Conservation (phyloP, 2,888 invertebrate genomes). For the Sphaerophoria taeniata region DNA sequence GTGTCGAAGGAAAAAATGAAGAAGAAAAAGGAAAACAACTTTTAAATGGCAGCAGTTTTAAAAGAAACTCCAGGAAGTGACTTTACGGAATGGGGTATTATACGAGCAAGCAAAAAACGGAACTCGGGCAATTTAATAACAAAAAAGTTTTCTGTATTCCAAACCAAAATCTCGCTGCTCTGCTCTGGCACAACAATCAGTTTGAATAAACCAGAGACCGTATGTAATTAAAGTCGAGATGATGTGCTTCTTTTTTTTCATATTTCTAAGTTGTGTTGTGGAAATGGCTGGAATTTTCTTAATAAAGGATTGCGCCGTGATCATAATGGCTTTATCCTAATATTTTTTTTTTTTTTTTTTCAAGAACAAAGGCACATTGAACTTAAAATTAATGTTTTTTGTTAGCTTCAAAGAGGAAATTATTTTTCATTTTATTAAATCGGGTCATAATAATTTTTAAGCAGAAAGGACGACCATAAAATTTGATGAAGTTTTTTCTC, state of each 20-base stretch:
- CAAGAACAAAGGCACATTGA: constrained; percentile 6
- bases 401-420: too few relatives aligned
- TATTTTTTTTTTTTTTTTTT: not conserved
- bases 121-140: too few relatives aligned
- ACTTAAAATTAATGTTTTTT: constrained; percentile 25
- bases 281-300: constrained; percentile 31
- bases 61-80: not conserved
- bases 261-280: not conserved
- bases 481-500: too few relatives aligned
- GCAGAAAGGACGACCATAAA: too few relatives aligned
- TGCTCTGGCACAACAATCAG: constrained; percentile 8
- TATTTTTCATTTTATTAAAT: constrained; percentile 26
- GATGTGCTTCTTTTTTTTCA: constrained; percentile 12
- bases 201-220: constrained; percentile 11
- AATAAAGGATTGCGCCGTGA: constrained; percentile 6
- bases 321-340: constrained; percentile 26
- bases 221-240: constrained; percentile 38
- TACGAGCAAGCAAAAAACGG: not conserved
- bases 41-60: not conserved
- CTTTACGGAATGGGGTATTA: not conserved
- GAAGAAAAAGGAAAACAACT: not conserved
- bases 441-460: constrained; percentile 5
- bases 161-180: constrained; percentile 2
- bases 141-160: constrained; percentile 28
- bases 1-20: not conserved